A percentile compares a stretch with the other conserved stretches of the same genome.
These are phyloP conservation scores for Helicoverpa armigera DNA, from an alignment of 1,140 invertebrate species.

Conservation along the genomic window DNA sequence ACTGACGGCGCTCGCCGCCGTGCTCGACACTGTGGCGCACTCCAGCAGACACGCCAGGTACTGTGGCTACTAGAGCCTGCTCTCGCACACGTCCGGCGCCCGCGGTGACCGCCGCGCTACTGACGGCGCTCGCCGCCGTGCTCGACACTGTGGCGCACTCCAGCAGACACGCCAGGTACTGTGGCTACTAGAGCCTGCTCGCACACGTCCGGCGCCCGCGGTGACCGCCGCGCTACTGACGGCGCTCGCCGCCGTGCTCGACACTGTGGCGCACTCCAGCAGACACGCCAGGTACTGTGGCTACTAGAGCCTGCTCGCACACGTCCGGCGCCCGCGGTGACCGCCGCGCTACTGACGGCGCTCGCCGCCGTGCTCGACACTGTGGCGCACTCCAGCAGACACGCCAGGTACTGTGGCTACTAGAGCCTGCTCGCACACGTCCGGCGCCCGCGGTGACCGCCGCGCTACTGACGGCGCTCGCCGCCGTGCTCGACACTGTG, in stretches of 20 bases:
- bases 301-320: too few species aligned
- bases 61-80: constrained; percentile 9
- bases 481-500: too few species aligned
- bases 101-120: constrained; percentile 70
- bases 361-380: too few species aligned
- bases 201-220: constrained; percentile 65
- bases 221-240: constrained; percentile 70
- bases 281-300: too few species aligned
- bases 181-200: not conserved
- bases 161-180: constrained; percentile 51
- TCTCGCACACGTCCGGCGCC: constrained; percentile 63
- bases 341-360: too few species aligned
- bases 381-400: too few species aligned
- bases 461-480: too few species aligned
- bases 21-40: constrained; percentile 62
- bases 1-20: constrained; percentile 60
- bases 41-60: constrained; percentile 52
- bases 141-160: constrained; percentile 61
- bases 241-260: constrained; percentile 60
- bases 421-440: too few species aligned
- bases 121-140: constrained; percentile 60
- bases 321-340: too few species aligned
- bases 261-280: too few species aligned
- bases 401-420: too few species aligned
- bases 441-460: too few species aligned